phyloP scores from a whole-genome alignment of 1,140 invertebrate genomes.

The Lethrus apterus region DNA sequence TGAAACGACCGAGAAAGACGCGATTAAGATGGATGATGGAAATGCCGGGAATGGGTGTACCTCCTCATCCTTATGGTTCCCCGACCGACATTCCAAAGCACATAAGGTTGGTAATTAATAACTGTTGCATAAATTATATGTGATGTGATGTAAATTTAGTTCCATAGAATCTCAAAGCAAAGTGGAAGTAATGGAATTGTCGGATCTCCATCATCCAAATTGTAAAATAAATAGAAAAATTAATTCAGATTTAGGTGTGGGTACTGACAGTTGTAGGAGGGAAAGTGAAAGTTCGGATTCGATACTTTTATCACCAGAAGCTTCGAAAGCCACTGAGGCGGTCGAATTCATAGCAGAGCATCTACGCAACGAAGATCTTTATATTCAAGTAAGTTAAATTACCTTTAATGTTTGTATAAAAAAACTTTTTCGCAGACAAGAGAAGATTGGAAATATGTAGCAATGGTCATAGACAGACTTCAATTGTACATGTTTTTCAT shows the following conservation, averaged over 20 bases:
- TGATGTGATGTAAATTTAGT: conserved; percentile 24
- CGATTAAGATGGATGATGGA: conserved; percentile 95
- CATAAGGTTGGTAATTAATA: conserved; percentile 46
- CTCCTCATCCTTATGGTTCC: conserved; percentile 72
- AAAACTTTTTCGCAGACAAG: conserved; percentile 76
- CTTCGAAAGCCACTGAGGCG: conserved; percentile 91
- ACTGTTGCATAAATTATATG: background rate
- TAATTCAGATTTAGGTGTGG: conserved; percentile 56
- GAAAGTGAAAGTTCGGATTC: conserved; percentile 89
- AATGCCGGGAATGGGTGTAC: conserved; percentile 77
- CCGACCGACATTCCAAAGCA: conserved; percentile 74
- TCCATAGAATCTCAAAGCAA: conserved; percentile 55
- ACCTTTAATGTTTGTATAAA: too few species aligned
- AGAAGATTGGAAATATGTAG: conserved; percentile 99
- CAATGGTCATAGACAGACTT: conserved; percentile 97
- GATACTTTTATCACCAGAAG: conserved; percentile 81
- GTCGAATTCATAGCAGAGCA: conserved; percentile 98
- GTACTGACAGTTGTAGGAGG: conserved; percentile 56
- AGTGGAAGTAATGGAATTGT: conserved; percentile 89
- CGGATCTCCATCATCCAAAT: conserved; percentile 91
- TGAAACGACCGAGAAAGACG: conserved; percentile 89
- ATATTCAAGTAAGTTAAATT: conserved; percentile 81
- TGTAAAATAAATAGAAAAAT: conserved; percentile 86
- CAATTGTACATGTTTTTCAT: conserved; percentile 96
- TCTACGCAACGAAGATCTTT: conserved; percentile 91